Evolutionary conservation across 2,888 invertebrate species (phyloP).

Genomic region (Escarpia spicata): DNA sequence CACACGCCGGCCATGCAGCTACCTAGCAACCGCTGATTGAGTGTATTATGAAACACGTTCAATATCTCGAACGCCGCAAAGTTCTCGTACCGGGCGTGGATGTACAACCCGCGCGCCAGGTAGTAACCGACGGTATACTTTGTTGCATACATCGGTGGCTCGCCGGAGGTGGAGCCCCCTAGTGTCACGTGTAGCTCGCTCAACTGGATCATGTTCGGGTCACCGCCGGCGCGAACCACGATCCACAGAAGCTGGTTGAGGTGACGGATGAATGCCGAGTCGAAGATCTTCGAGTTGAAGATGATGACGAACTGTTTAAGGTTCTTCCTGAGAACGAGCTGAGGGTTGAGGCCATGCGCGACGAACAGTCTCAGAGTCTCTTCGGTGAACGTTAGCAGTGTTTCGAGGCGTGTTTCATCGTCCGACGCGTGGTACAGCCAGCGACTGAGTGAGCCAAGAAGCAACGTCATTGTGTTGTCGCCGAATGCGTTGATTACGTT

Average conservation of each 20-base stretch:
- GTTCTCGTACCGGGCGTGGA: constrained; percentile 44
- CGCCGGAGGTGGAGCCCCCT: constrained; percentile 19
- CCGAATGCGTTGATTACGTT: constrained; percentile 45
- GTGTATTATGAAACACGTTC: constrained; percentile 42
- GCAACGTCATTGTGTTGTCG: constrained; percentile 43
- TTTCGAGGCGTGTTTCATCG: constrained; percentile 37
- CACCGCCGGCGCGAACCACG: constrained; percentile 43
- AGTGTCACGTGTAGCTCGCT: constrained; percentile 36
- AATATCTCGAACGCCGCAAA: constrained; percentile 42
- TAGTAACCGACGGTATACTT: constrained; percentile 36
- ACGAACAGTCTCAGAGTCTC: constrained; percentile 41
- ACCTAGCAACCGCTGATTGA: constrained; percentile 37
- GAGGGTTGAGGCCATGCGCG: constrained; percentile 41
- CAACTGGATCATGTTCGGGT: constrained; percentile 42
- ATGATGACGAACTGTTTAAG: constrained; percentile 45
- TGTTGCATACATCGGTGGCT: not conserved
- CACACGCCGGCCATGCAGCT: constrained; percentile 40
- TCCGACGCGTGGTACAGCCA: constrained; percentile 42
- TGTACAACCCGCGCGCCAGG: constrained; percentile 43
- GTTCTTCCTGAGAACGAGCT: constrained; percentile 42
- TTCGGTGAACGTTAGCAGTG: constrained; percentile 39
- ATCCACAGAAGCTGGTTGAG: constrained; percentile 40
- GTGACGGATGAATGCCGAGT: constrained; percentile 40
- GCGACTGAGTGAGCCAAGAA: constrained; percentile 41
- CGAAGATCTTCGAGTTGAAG: constrained; percentile 44